phyloP scores from a whole-genome alignment of 2,797 vertebrate genomes.

The Schizopygopsis pylzovi region DNA sequence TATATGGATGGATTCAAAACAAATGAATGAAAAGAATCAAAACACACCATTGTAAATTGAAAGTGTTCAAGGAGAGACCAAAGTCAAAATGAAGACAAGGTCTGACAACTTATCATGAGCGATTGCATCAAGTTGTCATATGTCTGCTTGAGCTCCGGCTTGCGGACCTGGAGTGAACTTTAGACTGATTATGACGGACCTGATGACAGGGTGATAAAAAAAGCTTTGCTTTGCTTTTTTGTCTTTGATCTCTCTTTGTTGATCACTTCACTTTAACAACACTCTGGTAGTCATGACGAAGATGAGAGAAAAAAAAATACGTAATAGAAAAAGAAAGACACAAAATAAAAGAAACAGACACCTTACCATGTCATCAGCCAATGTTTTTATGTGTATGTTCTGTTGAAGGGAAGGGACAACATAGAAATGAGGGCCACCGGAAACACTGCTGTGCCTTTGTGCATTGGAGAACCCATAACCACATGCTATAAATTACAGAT shows the following conservation, averaged over 20 bases:
- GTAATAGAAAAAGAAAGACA: constrained; percentile 61
- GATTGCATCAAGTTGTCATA: constrained; percentile 16
- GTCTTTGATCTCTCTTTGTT: constrained; percentile 51
- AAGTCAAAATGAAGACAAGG: constrained; percentile 38
- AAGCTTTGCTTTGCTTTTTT: constrained; percentile 21
- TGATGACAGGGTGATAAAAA: constrained; percentile 3
- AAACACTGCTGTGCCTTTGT: constrained; percentile 67
- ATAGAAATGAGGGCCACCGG: constrained; percentile 75
- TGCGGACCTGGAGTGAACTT: constrained; percentile 7
- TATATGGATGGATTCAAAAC: constrained; percentile 55
- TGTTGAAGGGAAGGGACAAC: constrained; percentile 85
- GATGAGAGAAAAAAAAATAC: constrained; percentile 36
- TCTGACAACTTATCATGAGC: constrained; percentile 8
- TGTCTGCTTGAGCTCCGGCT: constrained; percentile 13
- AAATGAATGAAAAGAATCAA: constrained; percentile 47
- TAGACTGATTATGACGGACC: constrained; percentile 20
- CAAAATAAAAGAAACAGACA: constrained; percentile 76
- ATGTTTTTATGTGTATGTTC: constrained; percentile 99
- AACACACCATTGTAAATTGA: constrained; percentile 27
- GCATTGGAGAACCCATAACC: constrained; percentile 42
- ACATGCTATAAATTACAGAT: constrained; percentile 32
- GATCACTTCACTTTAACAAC: constrained; percentile 43
- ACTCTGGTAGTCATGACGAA: constrained; percentile 1
- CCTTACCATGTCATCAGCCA: constrained; percentile 99
- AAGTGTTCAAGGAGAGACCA: constrained; percentile 49